phyloP scores from a whole-genome alignment of 2,888 invertebrate species.

The Nomada hirtipes region DNA sequence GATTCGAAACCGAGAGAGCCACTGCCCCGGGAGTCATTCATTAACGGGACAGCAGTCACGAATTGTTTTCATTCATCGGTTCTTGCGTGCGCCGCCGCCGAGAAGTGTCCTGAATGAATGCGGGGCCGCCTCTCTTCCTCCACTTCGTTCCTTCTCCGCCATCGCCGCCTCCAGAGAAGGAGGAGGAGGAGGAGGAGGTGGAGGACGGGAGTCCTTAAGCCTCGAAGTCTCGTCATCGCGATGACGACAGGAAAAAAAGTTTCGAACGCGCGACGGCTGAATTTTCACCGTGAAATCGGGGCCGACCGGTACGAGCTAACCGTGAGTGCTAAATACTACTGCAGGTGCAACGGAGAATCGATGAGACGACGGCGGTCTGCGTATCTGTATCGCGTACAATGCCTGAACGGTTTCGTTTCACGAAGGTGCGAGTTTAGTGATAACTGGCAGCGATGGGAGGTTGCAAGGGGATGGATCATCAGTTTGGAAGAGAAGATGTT shows the following conservation, averaged over 20 bases:
- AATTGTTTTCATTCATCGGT: conserved; percentile 83
- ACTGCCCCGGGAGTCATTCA: conserved; percentile 78
- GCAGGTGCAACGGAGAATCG: not conserved
- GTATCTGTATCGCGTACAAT: not conserved
- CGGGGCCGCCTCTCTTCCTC: conserved; percentile 35
- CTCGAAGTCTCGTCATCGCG: conserved; percentile 31
- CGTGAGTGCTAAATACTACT: not conserved
- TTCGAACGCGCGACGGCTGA: not conserved
- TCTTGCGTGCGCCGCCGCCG: conserved; percentile 70
- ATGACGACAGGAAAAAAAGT: conserved; percentile 31
- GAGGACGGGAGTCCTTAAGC: conserved; percentile 32
- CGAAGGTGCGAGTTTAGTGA: not conserved
- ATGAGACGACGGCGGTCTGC: not conserved
- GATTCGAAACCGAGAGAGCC: conserved; percentile 70
- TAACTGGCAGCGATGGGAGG: too few relatives aligned
- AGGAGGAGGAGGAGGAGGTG: not conserved
- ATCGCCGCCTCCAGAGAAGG: not conserved
- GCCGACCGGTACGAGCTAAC: not conserved
- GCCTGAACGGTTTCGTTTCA: not conserved
- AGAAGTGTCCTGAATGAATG: conserved; percentile 68
- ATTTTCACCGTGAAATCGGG: conserved; percentile 45
- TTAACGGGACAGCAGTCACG: conserved; percentile 79
- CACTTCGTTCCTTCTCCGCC: conserved; percentile 1
- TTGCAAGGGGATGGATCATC: too few relatives aligned
- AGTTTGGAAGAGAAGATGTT: too few relatives aligned